Evolutionary conservation across 2,797 vertebrate species (phyloP).

Genomic region (Acanthis flammea): DNA sequence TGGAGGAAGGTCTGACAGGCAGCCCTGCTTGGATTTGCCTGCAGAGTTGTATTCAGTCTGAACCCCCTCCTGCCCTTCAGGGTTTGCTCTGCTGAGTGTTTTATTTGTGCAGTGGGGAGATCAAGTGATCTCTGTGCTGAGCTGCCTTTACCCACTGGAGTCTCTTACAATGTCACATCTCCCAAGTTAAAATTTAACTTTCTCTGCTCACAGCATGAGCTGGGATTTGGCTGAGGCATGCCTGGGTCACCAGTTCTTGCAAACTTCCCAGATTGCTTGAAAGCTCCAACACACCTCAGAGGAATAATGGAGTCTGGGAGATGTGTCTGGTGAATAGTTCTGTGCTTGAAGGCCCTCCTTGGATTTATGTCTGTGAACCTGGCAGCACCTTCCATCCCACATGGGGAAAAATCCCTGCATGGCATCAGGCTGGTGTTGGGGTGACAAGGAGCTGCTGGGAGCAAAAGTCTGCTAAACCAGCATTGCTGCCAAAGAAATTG

Average conservation of each 20-base stretch:
- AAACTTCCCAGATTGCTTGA: background rate
- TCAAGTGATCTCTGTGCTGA: background rate
- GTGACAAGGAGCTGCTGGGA: background rate
- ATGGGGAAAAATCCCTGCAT: background rate
- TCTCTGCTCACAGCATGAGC: background rate
- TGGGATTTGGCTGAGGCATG: background rate
- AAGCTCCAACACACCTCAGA: background rate
- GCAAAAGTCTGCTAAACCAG: background rate
- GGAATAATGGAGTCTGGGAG: background rate
- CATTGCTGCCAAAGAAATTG: background rate
- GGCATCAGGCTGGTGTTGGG: background rate
- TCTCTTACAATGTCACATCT: background rate
- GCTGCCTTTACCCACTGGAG: rapidly evolving
- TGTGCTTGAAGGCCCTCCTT: background rate
- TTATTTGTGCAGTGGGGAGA: background rate
- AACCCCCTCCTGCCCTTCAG: background rate
- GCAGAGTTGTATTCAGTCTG: background rate
- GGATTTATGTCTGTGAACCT: background rate
- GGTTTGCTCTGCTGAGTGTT: background rate
- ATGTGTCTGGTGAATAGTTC: background rate
- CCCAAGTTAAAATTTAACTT: background rate
- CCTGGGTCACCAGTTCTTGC: rapidly evolving
- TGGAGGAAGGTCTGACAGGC: background rate
- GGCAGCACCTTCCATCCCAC: background rate
- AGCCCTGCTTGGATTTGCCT: background rate